These are phyloP conservation scores for Fulica atra DNA, from an alignment of 2,113 vertebrate genomes.

Conservation along the genomic window DNA sequence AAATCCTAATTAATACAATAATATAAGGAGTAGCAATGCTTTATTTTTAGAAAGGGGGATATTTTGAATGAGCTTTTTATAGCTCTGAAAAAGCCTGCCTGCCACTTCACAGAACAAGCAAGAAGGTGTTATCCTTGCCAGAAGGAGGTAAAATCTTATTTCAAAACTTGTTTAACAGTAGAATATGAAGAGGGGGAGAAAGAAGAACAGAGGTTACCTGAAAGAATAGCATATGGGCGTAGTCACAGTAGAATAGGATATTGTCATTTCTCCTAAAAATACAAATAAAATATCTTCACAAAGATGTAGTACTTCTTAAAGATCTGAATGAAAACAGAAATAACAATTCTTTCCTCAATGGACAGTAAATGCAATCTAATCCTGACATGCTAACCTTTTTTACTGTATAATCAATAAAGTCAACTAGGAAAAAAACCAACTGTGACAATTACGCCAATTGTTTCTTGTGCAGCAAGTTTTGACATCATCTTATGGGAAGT, in stretches of 20 bases:
- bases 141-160: slow-evolving; percentile 1
- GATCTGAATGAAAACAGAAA: neutral
- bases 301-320: neutral
- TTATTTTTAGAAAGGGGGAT: neutral
- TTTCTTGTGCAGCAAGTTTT: neutral
- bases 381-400: neutral
- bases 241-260: neutral
- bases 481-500: neutral
- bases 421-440: neutral
- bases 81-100: neutral
- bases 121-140: neutral
- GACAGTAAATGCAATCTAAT: neutral
- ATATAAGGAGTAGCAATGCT: neutral
- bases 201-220: neutral
- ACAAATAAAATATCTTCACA: neutral
- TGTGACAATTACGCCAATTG: neutral
- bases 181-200: neutral
- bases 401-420: neutral
- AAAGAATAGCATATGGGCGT: neutral
- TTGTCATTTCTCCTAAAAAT: neutral
- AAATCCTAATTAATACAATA: neutral
- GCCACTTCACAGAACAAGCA: neutral
- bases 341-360: neutral
- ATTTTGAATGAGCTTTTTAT: neutral
- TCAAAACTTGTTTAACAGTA: neutral